A percentile compares a stretch with the other conserved stretches of the same genome.
These are phyloP conservation scores for Stenchaetothrips biformis DNA, from an alignment of 2,888 invertebrate genomes.

Conservation along the genomic window DNA sequence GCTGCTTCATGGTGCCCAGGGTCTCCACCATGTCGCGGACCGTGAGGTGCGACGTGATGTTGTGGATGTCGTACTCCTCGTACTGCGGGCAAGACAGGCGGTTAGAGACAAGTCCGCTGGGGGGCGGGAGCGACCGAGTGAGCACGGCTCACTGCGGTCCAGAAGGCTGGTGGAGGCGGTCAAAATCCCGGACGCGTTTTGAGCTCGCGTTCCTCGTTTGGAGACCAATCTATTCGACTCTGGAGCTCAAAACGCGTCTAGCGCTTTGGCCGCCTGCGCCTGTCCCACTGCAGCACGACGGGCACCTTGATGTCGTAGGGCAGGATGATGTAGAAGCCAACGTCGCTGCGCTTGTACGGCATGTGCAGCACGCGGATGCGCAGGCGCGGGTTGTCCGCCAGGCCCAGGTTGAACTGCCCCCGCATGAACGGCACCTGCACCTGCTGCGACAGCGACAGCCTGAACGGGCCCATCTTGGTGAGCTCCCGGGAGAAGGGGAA, in stretches of 20 bases:
- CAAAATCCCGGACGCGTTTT: no score
- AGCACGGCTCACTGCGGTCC: no score
- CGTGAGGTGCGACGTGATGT: constrained; percentile 40
- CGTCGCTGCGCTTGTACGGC: constrained; percentile 47
- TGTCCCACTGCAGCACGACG: no score
- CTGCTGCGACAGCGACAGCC: constrained; percentile 30
- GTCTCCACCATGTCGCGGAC: constrained; percentile 40
- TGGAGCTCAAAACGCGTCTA: no score
- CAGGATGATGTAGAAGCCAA: constrained; percentile 48
- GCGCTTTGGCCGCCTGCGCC: no score
- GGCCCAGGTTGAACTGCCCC: constrained; percentile 43
- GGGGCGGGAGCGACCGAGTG: no score
- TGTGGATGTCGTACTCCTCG: constrained; percentile 42
- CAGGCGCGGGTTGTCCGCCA: constrained; percentile 42
- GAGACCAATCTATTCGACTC: no score
- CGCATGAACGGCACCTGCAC: constrained; percentile 43
- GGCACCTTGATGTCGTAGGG: constrained; percentile 42
- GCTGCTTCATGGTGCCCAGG: constrained; percentile 38
- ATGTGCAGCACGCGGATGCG: constrained; percentile 45
- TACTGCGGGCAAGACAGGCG: background rate
- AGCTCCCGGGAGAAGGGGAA: constrained; percentile 45
- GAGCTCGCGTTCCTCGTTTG: no score
- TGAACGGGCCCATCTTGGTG: constrained; percentile 43
- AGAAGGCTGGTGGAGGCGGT: no score
- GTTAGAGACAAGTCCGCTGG: no score